These are phyloP conservation scores for Anodontia alba DNA, from an alignment of 2,888 invertebrate genomes.

Conservation along the genomic window DNA sequence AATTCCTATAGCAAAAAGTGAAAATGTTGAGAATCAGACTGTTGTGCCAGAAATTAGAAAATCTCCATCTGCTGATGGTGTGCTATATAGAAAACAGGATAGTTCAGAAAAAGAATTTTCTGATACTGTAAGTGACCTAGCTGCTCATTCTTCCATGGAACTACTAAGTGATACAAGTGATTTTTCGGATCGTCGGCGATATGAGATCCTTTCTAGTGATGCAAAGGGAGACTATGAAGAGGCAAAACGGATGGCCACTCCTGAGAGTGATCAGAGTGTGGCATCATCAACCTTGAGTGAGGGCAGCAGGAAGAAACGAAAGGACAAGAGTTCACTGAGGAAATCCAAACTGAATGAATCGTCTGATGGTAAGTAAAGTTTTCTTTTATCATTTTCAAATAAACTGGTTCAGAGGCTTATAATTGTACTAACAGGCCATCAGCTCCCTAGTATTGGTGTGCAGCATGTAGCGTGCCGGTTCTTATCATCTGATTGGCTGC, in stretches of 20 bases:
- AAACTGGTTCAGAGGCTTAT: no score
- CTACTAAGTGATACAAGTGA: constrained; percentile 40
- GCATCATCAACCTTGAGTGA: constrained; percentile 52
- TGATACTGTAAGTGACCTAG: neutral
- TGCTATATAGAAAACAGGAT: neutral
- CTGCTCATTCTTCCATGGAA: neutral
- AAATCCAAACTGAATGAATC: constrained; percentile 59
- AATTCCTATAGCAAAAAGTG: neutral
- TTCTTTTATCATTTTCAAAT: neutral
- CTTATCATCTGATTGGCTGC: no score
- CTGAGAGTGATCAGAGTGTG: constrained; percentile 51
- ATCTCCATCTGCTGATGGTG: neutral
- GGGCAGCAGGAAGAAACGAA: constrained; percentile 46
- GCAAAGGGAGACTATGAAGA: constrained; percentile 29
- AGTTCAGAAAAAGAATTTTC: neutral
- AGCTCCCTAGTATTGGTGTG: no score
- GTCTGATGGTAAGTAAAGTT: constrained; percentile 29
- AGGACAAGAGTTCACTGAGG: constrained; percentile 58
- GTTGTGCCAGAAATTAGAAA: neutral
- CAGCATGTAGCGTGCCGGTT: no score
- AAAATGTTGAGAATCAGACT: constrained; percentile 11
- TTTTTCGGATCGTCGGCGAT: constrained; percentile 25
- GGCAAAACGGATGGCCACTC: constrained; percentile 27
- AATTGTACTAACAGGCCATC: no score
- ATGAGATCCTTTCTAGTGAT: neutral